These are phyloP conservation scores for Epizoanthus rinbou DNA, from an alignment of 92 coral and sea anemone genomes.

Conservation along the genomic window DNA sequence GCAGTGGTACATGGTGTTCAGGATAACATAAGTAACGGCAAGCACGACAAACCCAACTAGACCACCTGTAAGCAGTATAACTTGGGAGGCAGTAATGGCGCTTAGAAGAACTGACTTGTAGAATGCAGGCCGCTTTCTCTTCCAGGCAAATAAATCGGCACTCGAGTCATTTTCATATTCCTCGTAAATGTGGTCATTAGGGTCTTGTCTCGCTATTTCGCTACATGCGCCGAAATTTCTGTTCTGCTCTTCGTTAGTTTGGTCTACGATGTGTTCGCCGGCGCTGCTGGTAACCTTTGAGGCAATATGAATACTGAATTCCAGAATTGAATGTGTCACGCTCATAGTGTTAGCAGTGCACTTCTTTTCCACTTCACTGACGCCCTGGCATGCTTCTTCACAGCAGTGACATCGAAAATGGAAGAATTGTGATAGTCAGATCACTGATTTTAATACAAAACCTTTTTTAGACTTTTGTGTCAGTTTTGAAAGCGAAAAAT, in stretches of 20 bases:
- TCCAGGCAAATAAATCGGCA: conserved; percentile 7
- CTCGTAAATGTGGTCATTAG: not conserved
- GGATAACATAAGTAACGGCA: not conserved
- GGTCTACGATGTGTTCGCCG: not conserved
- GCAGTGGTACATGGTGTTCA: conserved; percentile 23
- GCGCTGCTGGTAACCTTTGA: conserved; percentile 7
- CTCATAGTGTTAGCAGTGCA: not conserved
- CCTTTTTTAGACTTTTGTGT: no score
- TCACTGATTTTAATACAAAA: no score
- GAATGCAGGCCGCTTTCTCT: conserved; percentile 5
- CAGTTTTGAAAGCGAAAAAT: no score
- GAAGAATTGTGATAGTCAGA: not conserved
- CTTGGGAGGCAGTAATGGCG: not conserved
- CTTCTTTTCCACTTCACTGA: not conserved
- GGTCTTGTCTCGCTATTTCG: not conserved
- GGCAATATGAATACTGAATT: conserved; percentile 7
- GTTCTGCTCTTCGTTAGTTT: not conserved
- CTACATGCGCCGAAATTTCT: not conserved
- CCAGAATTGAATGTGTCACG: not conserved
- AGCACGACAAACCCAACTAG: not conserved
- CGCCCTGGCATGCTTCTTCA: no score
- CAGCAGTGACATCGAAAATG: conserved; percentile 1
- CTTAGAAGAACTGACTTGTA: conserved; percentile 3
- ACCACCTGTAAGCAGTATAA: not conserved
- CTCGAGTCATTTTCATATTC: not conserved